These are phyloP conservation scores for Orycteropus afer DNA, from an alignment of 2,113 vertebrate genomes.

Conservation along the genomic window DNA sequence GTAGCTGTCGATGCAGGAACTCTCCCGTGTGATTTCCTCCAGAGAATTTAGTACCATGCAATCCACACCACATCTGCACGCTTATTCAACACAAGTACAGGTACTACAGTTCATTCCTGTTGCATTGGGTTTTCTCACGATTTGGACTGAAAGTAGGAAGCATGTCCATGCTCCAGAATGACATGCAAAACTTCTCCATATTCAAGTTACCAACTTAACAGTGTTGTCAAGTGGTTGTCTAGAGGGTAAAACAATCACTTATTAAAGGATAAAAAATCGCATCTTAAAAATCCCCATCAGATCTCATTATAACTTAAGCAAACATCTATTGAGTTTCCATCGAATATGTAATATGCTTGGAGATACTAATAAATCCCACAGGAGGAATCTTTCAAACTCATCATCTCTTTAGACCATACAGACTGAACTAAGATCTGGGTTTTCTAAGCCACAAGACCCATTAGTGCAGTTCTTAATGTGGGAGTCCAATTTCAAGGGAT, in stretches of 20 bases:
- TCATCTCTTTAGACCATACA: not conserved
- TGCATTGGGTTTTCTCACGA: not conserved
- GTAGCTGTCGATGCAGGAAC: not conserved
- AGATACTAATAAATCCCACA: not conserved
- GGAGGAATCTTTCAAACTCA: not conserved
- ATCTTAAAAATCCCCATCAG: not conserved
- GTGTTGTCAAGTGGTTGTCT: not conserved
- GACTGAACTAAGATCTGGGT: not conserved
- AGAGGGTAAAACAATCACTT: not conserved
- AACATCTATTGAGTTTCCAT: not conserved
- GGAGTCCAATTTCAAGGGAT: not conserved
- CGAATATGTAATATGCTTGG: not conserved
- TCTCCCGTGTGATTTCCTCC: not conserved
- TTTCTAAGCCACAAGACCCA: not conserved
- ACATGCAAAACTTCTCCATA: not conserved
- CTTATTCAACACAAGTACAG: not conserved
- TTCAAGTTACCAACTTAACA: not conserved
- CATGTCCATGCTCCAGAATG: not conserved
- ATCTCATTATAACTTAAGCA: not conserved
- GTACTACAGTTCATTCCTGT: not conserved
- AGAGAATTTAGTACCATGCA: too few relatives aligned
- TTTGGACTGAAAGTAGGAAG: not conserved
- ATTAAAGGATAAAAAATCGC: not conserved
- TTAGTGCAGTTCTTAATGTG: not conserved
- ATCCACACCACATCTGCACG: too few relatives aligned